phyloP scores from a whole-genome alignment of 2,113 vertebrate genomes.

The Romanogobio albipinnatus region DNA sequence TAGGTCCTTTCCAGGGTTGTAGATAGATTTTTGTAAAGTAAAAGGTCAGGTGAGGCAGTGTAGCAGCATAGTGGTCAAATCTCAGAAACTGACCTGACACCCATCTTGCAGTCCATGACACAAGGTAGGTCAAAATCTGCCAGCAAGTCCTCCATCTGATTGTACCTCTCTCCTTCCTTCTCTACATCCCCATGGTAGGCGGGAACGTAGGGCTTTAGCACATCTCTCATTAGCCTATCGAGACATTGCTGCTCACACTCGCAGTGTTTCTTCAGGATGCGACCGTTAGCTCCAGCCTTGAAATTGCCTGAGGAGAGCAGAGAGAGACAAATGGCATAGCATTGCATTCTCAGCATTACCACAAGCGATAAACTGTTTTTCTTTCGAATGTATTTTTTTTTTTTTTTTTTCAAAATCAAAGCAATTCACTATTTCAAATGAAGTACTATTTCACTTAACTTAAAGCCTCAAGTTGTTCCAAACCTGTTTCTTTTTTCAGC shows the following conservation, averaged over 20 bases:
- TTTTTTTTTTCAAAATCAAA: not conserved
- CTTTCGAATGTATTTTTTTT: not conserved
- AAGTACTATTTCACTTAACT: too few species aligned
- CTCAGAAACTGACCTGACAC: conserved; percentile 61
- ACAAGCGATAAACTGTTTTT: not conserved
- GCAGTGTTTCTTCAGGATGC: conserved; percentile 97
- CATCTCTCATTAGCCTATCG: conserved; percentile 89
- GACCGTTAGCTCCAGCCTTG: conserved; percentile 92
- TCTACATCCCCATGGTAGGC: conserved; percentile 93
- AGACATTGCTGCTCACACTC: conserved; percentile 96
- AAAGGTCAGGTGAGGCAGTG: not conserved
- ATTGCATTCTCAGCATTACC: not conserved
- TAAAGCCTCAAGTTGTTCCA: too few species aligned
- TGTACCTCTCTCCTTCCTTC: conserved; percentile 95
- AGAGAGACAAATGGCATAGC: not conserved
- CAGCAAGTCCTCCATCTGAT: conserved; percentile 98
- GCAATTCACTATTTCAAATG: not conserved
- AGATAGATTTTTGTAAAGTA: not conserved
- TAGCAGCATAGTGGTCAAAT: not conserved
- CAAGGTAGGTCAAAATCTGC: conserved; percentile 94
- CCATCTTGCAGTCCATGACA: conserved; percentile 99
- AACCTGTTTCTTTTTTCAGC: too few species aligned
- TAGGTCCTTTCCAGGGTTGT: not conserved
- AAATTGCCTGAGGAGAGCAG: conserved; percentile 85
- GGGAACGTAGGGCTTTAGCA: conserved; percentile 88